Evolutionary conservation across 1,140 invertebrate species (phyloP).

Genomic region (Tetranychus cinnabarinus): DNA sequence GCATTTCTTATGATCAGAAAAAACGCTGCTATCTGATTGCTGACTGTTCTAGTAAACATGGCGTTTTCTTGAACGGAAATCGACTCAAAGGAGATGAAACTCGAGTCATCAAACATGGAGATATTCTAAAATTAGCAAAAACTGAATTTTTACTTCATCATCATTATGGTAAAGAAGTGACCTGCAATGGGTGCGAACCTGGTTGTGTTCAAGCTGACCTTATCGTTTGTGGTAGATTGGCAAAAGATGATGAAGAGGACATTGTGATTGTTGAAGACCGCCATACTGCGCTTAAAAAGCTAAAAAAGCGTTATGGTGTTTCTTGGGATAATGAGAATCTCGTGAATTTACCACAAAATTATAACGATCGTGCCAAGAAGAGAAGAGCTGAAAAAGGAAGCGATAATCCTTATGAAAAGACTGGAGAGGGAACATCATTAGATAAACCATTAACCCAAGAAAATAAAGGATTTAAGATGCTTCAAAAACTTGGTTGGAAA

Average conservation of each 20-base stretch:
- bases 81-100: conserved; percentile 32
- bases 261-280: background rate
- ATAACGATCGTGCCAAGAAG: conserved; percentile 53
- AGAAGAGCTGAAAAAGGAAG: conserved; percentile 50
- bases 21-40: conserved; percentile 31
- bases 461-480: conserved; percentile 61
- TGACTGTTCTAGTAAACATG: conserved; percentile 63
- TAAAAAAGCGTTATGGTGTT: conserved; percentile 7
- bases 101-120: conserved; percentile 40
- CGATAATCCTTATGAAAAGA: conserved; percentile 49
- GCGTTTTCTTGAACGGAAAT: conserved; percentile 51
- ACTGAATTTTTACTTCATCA: conserved; percentile 61
- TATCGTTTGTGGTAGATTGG: background rate
- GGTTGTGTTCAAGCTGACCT: background rate
- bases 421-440: conserved; percentile 40
- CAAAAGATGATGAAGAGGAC: background rate
- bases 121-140: conserved; percentile 33
- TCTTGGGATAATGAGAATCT: conserved; percentile 4
- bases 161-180: conserved; percentile 46
- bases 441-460: conserved; percentile 43
- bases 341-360: conserved; percentile 12
- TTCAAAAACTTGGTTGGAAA: conserved; percentile 31
- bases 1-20: conserved; percentile 21
- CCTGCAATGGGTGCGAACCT: conserved; percentile 54
- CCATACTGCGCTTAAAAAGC: conserved; percentile 1